These are phyloP conservation scores for Trialeurodes vaporariorum DNA, from an alignment of 1,140 invertebrate genomes.

Conservation along the genomic window DNA sequence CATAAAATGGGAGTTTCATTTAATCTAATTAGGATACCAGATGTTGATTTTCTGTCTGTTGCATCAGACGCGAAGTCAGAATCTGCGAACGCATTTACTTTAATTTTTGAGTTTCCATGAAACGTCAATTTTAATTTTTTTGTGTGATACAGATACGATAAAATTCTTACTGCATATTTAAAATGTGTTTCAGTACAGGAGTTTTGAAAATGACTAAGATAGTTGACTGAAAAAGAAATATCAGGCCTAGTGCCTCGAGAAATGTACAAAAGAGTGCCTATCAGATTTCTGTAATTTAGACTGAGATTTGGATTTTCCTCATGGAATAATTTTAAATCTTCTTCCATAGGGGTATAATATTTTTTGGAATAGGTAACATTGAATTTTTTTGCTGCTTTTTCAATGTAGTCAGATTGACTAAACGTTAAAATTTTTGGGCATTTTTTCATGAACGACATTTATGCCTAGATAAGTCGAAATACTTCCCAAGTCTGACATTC, in stretches of 20 bases:
- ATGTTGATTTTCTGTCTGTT: constrained; percentile 10
- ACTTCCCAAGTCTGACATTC: constrained; percentile 5
- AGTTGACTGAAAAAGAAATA: constrained; percentile 35
- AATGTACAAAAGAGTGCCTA: constrained; percentile 36
- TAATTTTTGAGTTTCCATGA: background rate
- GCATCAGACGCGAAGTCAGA: background rate
- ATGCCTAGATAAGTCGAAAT: constrained; percentile 10
- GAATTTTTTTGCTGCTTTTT: constrained; percentile 23
- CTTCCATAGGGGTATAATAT: constrained; percentile 24
- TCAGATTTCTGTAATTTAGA: constrained; percentile 25
- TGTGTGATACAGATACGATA: constrained; percentile 35
- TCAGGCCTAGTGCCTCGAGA: constrained; percentile 35
- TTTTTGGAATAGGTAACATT: constrained; percentile 24
- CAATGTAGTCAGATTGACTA: constrained; percentile 7
- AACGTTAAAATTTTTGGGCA: background rate
- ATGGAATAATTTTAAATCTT: constrained; percentile 17
- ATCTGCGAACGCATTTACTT: background rate
- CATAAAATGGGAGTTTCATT: constrained; percentile 14
- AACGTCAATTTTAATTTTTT: constrained; percentile 18
- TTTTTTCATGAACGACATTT: background rate
- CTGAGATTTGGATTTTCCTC: constrained; percentile 6
- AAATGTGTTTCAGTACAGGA: constrained; percentile 31
- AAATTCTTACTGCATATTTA: constrained; percentile 33
- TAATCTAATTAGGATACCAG: constrained; percentile 13
- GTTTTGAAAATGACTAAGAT: constrained; percentile 35